Conservation (phyloP, 2,113 vertebrate species). For the Anarrhichthys ocellatus region DNA sequence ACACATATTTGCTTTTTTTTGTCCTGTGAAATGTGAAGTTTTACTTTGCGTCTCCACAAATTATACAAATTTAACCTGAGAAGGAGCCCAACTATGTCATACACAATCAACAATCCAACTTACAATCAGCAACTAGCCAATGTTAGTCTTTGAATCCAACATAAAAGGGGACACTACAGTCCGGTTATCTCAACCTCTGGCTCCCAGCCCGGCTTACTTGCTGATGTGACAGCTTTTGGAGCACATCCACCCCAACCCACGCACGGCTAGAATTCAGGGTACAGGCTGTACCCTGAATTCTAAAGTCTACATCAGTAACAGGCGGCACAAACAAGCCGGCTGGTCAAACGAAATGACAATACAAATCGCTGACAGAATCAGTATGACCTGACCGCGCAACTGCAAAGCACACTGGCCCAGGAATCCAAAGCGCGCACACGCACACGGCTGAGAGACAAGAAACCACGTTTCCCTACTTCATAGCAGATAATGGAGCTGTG, state of each 20-base stretch:
- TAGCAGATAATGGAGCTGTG: neutral
- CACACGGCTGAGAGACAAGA: slow-evolving; percentile 24
- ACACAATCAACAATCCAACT: neutral
- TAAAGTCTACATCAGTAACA: slow-evolving; percentile 17
- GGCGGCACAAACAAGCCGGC: slow-evolving; percentile 31
- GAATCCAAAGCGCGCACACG: neutral
- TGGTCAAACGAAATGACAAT: slow-evolving; percentile 27
- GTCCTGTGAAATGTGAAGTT: neutral
- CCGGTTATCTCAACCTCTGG: slow-evolving; percentile 43
- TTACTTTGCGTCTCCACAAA: too few relatives aligned
- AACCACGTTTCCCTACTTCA: slow-evolving; percentile 47
- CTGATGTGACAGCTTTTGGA: slow-evolving; percentile 55
- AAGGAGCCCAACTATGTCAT: too few relatives aligned
- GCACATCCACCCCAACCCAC: slow-evolving; percentile 25
- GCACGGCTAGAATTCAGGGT: slow-evolving; percentile 29
- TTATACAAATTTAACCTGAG: too few relatives aligned
- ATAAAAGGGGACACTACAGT: neutral
- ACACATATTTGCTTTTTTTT: too few relatives aligned
- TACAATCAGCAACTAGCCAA: neutral
- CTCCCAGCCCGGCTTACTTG: slow-evolving; percentile 9
- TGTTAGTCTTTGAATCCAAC: neutral
- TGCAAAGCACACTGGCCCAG: neutral
- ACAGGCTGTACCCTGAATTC: slow-evolving; percentile 10
- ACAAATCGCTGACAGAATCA: neutral
- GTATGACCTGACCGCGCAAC: neutral